Conservation (phyloP, 2,797 vertebrate species). For the Alosa sapidissima region DNA sequence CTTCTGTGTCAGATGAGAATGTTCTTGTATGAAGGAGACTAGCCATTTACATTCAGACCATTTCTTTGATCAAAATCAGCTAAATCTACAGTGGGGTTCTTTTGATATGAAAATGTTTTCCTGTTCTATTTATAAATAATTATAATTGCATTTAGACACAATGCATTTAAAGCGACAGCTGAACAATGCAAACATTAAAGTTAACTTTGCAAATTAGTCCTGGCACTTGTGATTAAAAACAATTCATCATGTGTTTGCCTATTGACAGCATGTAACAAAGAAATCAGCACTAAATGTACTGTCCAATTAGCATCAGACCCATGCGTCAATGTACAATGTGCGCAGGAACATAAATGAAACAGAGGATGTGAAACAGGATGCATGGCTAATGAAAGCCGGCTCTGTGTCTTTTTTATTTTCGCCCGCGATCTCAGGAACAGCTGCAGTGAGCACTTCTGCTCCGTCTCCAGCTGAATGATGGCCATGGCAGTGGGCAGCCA, state of each 20-base stretch:
- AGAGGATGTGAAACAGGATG: conserved; percentile 41
- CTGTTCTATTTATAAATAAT: conserved; percentile 31
- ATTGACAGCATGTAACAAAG: conserved; percentile 44
- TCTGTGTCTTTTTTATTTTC: conserved; percentile 21
- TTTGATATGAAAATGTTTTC: background rate
- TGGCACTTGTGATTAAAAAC: conserved; percentile 42
- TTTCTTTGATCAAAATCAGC: background rate
- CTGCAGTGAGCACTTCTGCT: conserved; percentile 24
- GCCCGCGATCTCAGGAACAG: conserved; percentile 9
- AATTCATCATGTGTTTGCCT: conserved; percentile 36
- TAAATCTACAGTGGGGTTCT: background rate
- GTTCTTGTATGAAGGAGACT: background rate
- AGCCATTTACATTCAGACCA: background rate
- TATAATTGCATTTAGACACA: conserved; percentile 38
- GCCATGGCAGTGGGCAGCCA: conserved; percentile 28
- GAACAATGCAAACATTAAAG: conserved; percentile 30
- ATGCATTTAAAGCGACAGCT: conserved; percentile 40
- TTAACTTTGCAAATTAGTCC: conserved; percentile 40
- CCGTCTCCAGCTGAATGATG: conserved; percentile 40
- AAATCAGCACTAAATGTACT: conserved; percentile 47
- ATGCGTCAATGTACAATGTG: conserved; percentile 42
- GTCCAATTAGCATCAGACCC: conserved; percentile 40
- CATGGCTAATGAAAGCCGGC: conserved; percentile 36
- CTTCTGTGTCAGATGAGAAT: background rate
- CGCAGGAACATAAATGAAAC: conserved; percentile 40